Evolutionary conservation across 2,888 invertebrate genomes (phyloP).

Genomic region (Apamea anceps): DNA sequence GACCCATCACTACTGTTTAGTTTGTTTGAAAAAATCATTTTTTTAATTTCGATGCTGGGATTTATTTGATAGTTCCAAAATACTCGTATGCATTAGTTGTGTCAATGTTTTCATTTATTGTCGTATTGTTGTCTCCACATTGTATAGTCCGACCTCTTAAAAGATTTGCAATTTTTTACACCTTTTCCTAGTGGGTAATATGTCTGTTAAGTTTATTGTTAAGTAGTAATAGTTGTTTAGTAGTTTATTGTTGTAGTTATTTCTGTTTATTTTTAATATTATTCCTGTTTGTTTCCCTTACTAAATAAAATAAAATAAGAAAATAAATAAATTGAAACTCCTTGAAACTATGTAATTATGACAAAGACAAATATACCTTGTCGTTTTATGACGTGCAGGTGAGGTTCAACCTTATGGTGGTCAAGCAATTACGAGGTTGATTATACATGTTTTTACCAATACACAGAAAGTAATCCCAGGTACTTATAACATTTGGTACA

Average conservation of each 20-base stretch:
- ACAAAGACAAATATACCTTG: neutral
- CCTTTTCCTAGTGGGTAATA: neutral
- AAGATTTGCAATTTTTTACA: neutral
- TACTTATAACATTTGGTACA: conserved; percentile 61
- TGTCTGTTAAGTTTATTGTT: neutral
- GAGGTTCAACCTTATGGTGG: neutral
- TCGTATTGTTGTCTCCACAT: no score
- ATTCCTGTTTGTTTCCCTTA: neutral
- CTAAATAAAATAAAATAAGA: neutral
- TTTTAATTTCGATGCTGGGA: no score
- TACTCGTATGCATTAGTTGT: no score
- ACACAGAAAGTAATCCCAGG: conserved; percentile 67
- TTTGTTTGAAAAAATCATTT: no score
- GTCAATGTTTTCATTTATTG: no score
- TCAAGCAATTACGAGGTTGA: neutral
- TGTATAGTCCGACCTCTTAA: neutral
- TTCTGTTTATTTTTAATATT: neutral
- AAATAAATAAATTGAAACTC: neutral
- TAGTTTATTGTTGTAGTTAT: no score
- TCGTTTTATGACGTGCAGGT: neutral
- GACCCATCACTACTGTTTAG: no score
- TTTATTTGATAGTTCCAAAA: no score
- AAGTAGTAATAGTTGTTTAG: no score
- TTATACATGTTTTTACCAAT: neutral
- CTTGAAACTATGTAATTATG: neutral